Conservation (phyloP, 2,888 invertebrate genomes). For the Melipona bicolor region DNA sequence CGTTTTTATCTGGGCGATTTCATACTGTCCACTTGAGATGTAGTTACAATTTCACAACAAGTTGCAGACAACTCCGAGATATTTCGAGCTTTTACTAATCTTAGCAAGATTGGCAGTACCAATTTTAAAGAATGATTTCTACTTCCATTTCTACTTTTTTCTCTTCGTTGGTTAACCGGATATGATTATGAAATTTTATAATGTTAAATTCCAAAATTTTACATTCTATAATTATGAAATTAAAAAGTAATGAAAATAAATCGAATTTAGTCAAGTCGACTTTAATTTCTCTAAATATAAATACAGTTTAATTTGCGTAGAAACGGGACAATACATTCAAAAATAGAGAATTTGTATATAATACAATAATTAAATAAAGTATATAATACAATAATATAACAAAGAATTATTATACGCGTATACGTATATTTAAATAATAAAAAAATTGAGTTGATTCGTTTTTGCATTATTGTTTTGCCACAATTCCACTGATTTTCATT, state of each 20-base stretch:
- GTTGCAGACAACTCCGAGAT: constrained; percentile 3
- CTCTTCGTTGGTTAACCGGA: background rate
- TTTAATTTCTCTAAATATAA: background rate
- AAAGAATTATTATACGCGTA: background rate
- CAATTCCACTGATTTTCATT: background rate
- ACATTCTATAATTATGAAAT: background rate
- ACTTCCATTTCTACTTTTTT: background rate
- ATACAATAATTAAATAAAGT: background rate
- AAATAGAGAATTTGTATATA: background rate
- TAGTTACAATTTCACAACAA: constrained; percentile 29
- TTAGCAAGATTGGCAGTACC: background rate
- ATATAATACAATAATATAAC: too few relatives aligned
- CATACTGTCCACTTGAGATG: constrained; percentile 17
- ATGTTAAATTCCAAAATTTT: background rate
- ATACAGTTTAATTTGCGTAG: background rate
- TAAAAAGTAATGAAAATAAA: background rate
- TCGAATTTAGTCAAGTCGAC: too few relatives aligned
- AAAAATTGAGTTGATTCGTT: background rate
- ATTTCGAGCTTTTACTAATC: too few relatives aligned
- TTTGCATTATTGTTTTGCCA: background rate
- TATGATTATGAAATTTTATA: background rate
- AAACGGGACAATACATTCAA: background rate
- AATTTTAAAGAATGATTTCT: background rate
- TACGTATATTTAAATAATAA: background rate
- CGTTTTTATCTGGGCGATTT: constrained; percentile 47